Base-by-base conservation (phyloP, 2,113 vertebrate species). In the Callipepla californica region DNA sequence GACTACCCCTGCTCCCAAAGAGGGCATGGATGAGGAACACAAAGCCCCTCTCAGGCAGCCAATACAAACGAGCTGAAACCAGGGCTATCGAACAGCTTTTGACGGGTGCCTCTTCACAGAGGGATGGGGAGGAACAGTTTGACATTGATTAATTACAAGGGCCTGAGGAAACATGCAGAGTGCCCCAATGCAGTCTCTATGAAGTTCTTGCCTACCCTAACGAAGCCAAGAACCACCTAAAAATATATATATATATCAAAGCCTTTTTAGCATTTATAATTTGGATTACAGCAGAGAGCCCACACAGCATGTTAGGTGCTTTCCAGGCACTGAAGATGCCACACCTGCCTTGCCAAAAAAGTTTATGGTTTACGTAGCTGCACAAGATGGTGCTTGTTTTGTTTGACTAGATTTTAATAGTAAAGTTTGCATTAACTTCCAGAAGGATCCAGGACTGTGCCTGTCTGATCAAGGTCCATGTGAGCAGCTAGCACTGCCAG, bases 321-420 rank as follows among this genome's bases (percentile, higher is more conserved):
- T 96, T 96, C 96, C 95, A 96, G 85, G 89, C 83, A 90, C 76
- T 78, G 83, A 92, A 87, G 77, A 86, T 88, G 80, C 95, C 94
- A 92, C 66, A 90, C 80, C 82, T 90, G 77, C 85, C 85, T 85
- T 81, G 80, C 95, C 95, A 95, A 94, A 91, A 85, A 87, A 80
- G 65, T 83, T 94, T 47, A 92, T 83, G 88, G 87, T 90, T 94
- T 92, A 95, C 14, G 0, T 83, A 94, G 68, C 17, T 91, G 88
- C 85, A 94, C 95, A 96, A 96, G 91, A 95, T 94, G 66, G 76
- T 96, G 80, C 94, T 96, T 96, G 96, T 94, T 94, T 84, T 66
- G 48, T 76, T 94, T 21, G 1, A 47, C 82, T 68, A 72, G 20
- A 94, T 94, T 84, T n/a, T 78, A 91, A 90, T 81, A 75, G 73